A percentile compares a stretch with the other conserved stretches of the same genome.
These are phyloP conservation scores for Bagarius yarrelli DNA, from an alignment of 2,113 vertebrate species.

Conservation along the genomic window DNA sequence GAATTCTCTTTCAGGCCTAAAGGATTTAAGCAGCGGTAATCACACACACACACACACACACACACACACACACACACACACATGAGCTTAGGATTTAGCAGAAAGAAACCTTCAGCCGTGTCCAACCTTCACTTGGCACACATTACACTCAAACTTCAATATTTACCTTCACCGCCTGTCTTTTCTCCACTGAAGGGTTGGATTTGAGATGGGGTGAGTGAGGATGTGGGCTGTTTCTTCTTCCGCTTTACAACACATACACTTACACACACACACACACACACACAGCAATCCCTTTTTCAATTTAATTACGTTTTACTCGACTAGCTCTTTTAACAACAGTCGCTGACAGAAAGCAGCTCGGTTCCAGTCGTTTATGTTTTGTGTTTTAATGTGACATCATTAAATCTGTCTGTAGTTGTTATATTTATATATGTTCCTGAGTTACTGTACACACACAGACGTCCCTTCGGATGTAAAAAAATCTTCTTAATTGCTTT, in stretches of 20 bases:
- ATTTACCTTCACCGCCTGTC: background rate
- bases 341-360: conserved; percentile 9
- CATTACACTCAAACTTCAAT: background rate
- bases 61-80: background rate
- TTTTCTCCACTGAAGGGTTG: background rate
- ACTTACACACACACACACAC: background rate
- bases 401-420: background rate
- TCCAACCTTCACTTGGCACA: background rate
- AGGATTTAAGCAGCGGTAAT: background rate
- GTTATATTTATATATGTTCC: background rate
- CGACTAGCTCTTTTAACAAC: background rate
- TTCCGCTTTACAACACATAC: background rate
- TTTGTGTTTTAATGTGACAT: background rate
- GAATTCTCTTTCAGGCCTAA: conserved; percentile 2
- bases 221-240: background rate
- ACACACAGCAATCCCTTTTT: background rate
- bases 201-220: background rate
- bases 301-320: background rate
- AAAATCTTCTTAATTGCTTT: too few species aligned
- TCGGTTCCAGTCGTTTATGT: background rate
- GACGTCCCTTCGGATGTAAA: too few species aligned
- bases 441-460: background rate
- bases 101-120: background rate
- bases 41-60: background rate
- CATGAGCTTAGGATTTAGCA: background rate